phyloP scores from a whole-genome alignment of 2,113 vertebrate species.

The Emydura subglobosa region DNA sequence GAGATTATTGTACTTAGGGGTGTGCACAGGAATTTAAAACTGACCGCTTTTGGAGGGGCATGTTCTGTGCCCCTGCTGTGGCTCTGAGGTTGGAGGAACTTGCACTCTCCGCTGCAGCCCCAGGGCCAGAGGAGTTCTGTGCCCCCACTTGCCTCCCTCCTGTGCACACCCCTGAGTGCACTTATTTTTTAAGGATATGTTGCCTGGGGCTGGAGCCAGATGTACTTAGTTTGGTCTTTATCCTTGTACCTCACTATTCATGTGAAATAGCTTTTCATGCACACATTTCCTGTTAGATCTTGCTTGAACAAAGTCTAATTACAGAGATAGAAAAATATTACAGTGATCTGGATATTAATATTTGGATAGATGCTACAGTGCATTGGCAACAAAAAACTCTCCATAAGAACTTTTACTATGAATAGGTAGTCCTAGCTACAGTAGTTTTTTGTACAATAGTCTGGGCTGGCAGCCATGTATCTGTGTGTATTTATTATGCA shows the following conservation, averaged over 20 bases:
- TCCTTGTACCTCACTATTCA: background rate
- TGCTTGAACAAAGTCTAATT: conserved; percentile 40
- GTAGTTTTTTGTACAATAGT: background rate
- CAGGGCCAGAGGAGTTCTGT: too few relatives aligned
- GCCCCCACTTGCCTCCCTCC: too few relatives aligned
- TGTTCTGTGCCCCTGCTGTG: too few relatives aligned
- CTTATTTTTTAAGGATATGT: background rate
- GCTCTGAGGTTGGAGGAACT: too few relatives aligned
- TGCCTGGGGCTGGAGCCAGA: background rate
- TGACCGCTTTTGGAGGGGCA: too few relatives aligned
- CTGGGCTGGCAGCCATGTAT: background rate
- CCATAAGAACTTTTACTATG: background rate
- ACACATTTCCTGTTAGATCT: conserved; percentile 28
- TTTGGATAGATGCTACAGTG: background rate
- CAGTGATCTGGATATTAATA: background rate
- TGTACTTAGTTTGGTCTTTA: background rate
- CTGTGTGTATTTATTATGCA: background rate
- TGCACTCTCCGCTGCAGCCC: too few relatives aligned
- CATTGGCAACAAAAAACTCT: background rate
- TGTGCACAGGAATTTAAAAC: too few relatives aligned
- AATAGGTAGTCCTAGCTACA: conserved; percentile 8
- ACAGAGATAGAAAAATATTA: conserved; percentile 2
- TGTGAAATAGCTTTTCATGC: background rate
- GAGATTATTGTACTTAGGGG: background rate
- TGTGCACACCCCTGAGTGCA: too few relatives aligned